Conservation (phyloP, 1,140 invertebrate genomes). For the Megathymus violae region DNA sequence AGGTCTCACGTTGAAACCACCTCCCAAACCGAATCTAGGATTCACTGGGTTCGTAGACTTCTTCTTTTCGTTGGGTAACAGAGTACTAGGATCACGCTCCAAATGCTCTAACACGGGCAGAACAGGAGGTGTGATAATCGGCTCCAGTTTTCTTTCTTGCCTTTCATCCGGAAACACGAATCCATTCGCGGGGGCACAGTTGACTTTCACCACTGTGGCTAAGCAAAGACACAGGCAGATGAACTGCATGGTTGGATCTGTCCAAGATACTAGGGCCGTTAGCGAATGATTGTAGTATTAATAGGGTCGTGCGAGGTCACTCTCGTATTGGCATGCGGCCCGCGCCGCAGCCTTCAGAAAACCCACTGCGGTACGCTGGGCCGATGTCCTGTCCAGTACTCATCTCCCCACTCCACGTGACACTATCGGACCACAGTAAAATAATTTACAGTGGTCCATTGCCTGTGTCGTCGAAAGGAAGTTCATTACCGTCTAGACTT, state of each 20-base stretch:
- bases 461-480: no score
- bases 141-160: slow-evolving; percentile 64
- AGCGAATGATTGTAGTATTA: slow-evolving; percentile 73
- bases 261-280: slow-evolving; percentile 61
- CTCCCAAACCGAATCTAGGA: slow-evolving; percentile 59
- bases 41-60: slow-evolving; percentile 43
- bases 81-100: slow-evolving; percentile 72
- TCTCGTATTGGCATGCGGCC: slow-evolving; percentile 77
- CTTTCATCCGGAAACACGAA: slow-evolving; percentile 71
- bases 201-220: slow-evolving; percentile 38
- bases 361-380: slow-evolving; percentile 66
- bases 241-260: slow-evolving; percentile 63
- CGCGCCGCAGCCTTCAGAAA: slow-evolving; percentile 81
- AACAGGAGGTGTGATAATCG: slow-evolving; percentile 73
- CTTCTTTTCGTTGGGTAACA: slow-evolving; percentile 58
- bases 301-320: slow-evolving; percentile 78
- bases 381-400: slow-evolving; percentile 27
- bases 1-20: slow-evolving; percentile 66
- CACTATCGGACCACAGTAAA: slow-evolving; percentile 34
- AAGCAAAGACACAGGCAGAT: slow-evolving; percentile 58
- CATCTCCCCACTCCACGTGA: slow-evolving; percentile 52
- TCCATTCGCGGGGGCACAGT: slow-evolving; percentile 51
- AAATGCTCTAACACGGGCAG: slow-evolving; percentile 74
- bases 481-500: no score
- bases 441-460: neutral